These are phyloP conservation scores for Erebia palarica DNA, from an alignment of 2,888 invertebrate genomes.

Conservation along the genomic window DNA sequence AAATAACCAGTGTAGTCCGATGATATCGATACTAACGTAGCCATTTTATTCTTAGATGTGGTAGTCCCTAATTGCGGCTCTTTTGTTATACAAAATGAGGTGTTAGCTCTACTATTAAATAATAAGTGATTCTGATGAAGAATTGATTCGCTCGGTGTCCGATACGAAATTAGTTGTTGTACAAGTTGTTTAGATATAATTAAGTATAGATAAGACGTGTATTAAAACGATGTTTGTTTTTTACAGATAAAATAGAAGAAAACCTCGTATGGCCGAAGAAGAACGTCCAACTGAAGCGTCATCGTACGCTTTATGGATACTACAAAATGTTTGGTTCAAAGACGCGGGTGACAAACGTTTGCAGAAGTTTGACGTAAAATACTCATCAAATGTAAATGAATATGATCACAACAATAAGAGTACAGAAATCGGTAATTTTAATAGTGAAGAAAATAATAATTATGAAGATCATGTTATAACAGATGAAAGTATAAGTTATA, in stretches of 20 bases:
- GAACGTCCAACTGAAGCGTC: constrained; percentile 74
- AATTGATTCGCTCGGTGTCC: constrained; percentile 56
- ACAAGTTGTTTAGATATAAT: constrained; percentile 38
- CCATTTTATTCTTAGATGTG: constrained; percentile 71
- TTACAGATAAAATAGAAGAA: constrained; percentile 73
- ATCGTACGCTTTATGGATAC: constrained; percentile 72
- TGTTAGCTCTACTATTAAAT: constrained; percentile 80
- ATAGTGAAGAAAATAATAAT: constrained; percentile 32
- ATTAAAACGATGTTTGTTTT: constrained; percentile 51
- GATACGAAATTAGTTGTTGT: constrained; percentile 55
- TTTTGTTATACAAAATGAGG: constrained; percentile 81
- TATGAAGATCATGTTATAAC: constrained; percentile 62
- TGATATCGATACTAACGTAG: constrained; percentile 74
- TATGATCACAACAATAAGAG: constrained; percentile 50
- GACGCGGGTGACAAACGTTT: constrained; percentile 27
- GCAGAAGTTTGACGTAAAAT: constrained; percentile 34
- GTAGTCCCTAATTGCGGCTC: constrained; percentile 76
- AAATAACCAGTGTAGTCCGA: constrained; percentile 70
- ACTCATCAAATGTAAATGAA: constrained; percentile 30
- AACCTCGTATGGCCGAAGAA: constrained; percentile 76
- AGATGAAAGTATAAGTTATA: constrained; percentile 46
- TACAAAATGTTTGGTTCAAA: constrained; percentile 58
- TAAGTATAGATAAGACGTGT: constrained; percentile 27
- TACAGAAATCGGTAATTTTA: constrained; percentile 42
- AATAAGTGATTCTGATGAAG: constrained; percentile 67